Base-by-base conservation (phyloP, 2,888 invertebrate species). In the Stenichneumon culpator region DNA sequence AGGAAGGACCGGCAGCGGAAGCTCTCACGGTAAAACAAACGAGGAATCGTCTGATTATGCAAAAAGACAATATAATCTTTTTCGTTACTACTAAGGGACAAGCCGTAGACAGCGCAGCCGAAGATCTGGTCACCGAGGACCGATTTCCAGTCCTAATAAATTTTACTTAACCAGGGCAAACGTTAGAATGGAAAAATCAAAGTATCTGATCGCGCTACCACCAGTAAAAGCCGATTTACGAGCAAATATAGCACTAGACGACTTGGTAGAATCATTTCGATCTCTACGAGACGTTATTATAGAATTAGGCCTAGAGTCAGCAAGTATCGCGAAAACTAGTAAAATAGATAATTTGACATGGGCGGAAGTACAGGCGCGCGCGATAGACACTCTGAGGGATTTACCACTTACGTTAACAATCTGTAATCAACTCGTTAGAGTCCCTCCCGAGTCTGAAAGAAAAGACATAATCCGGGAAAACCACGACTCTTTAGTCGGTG, bases 401-500 rank as follows among this genome's bases (percentile, higher is more conserved):
- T 14, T 63, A 14, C 25, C 54, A 0, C 14, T 83, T n/a, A n/a
- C 11, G 25, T 47, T 86, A 2, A 82, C 65, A 0, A 63, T 87
- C 2, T 87, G 81, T 14, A 79, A 78, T 0, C 57, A 73, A 25
- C 5, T 65, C 0, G 28, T 84, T 1, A 44, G 36, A 0, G n/a
- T 70, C 3, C 83, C 86, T 11, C 14, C 69, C 0, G 69, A 54
- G 16, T 1, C 4, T 14, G 60, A 60, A 60, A 19, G 28, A 28
- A 7, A 11, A 28, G 11, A 60, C 22, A 86, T 85, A 28, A 72
- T 86, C 0, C 6, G 60, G 9, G 87, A 86, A 74, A 65, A 70
- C 6, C 86, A 86, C 39, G 79, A 72, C 14, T 82, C 83, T 1
- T 16, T 50, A 0, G 36, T 80, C 11, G 81, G 77, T 19, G 87